A percentile compares a stretch with the other conserved stretches of the same genome.
Evolutionary conservation across 2,797 vertebrate species (phyloP).

Genomic region (Nannoperca obscura): DNA sequence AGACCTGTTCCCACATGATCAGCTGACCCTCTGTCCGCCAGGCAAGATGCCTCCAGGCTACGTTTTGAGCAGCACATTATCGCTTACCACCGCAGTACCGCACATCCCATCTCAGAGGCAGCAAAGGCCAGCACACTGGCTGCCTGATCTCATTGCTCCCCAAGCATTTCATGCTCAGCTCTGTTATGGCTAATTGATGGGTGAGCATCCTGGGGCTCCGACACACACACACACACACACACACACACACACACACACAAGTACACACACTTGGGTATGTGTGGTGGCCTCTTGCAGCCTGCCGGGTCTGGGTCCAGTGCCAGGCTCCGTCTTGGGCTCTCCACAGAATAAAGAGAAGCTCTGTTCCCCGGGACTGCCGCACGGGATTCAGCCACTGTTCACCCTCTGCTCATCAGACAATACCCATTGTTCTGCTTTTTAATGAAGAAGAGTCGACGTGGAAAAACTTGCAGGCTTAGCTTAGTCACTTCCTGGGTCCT

Average conservation of each 20-base stretch:
- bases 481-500: conserved; percentile 66
- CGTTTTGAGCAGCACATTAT: conserved; percentile 59
- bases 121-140: conserved; percentile 34
- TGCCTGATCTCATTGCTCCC: conserved; percentile 54
- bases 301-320: conserved; percentile 84
- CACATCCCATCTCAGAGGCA: conserved; percentile 28
- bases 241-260: conserved; percentile 30
- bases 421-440: conserved; percentile 83
- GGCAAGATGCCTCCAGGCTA: conserved; percentile 60
- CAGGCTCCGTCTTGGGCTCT: conserved; percentile 86
- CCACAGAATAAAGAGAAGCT: conserved; percentile 82
- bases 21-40: conserved; percentile 69
- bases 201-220: conserved; percentile 65
- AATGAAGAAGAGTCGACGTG: conserved; percentile 79
- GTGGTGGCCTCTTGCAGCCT: conserved; percentile 67
- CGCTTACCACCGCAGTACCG: conserved; percentile 43
- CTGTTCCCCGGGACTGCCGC: conserved; percentile 82
- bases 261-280: conserved; percentile 41
- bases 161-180: conserved; percentile 66
- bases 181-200: conserved; percentile 82
- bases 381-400: conserved; percentile 79
- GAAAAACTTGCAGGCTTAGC: conserved; percentile 75
- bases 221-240: conserved; percentile 42
- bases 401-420: conserved; percentile 82
- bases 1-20: conserved; percentile 67